phyloP scores from a whole-genome alignment of 2,797 vertebrate genomes.

The Potorous gilbertii region DNA sequence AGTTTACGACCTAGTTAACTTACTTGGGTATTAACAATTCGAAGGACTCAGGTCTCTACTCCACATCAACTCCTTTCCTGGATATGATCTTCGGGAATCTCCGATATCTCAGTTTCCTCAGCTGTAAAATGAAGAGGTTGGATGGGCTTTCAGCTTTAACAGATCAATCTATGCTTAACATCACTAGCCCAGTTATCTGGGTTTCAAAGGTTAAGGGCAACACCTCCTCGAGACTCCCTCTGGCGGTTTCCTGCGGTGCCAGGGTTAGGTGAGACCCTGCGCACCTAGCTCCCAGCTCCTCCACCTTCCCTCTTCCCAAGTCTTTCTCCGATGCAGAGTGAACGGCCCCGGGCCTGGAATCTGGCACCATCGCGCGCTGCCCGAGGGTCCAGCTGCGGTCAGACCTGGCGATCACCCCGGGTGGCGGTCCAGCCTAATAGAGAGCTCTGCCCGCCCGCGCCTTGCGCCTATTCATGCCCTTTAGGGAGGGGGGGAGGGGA shows the following conservation, averaged over 20 bases:
- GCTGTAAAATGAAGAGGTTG: not conserved
- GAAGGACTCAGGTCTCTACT: not conserved
- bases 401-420: not conserved
- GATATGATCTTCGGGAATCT: not conserved
- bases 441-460: not conserved
- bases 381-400: not conserved
- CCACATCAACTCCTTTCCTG: not conserved
- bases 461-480: not conserved
- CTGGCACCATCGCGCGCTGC: not conserved
- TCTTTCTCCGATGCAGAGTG: not conserved
- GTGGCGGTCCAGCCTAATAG: not conserved
- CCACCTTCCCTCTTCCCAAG: not conserved
- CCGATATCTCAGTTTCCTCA: not conserved
- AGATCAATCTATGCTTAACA: not conserved
- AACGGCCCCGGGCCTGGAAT: not conserved
- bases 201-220: not conserved
- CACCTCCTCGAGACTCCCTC: not conserved
- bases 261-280: not conserved
- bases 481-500: slow-evolving; percentile 57
- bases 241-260: not conserved
- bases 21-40: not conserved
- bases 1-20: not conserved
- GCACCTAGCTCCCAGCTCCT: not conserved
- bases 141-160: not conserved
- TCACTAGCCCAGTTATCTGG: not conserved